phyloP scores from a whole-genome alignment of 2,797 vertebrate species.

The Avahi laniger region DNA sequence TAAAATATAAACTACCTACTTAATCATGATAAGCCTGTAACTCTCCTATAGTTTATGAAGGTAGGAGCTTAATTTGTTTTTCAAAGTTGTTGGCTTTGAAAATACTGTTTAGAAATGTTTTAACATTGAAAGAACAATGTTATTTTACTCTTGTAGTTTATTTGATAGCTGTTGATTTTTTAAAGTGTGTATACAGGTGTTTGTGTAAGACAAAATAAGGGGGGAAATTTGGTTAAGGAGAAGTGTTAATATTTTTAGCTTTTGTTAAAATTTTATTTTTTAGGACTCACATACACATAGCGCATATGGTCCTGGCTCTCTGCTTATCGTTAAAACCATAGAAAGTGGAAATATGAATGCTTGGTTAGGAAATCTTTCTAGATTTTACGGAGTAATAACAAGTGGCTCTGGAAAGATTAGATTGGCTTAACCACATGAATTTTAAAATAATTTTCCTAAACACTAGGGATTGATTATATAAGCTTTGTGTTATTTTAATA shows the following conservation, averaged over 20 bases:
- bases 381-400: not conserved
- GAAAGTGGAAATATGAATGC: not conserved
- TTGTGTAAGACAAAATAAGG: not conserved
- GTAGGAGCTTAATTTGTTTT: conserved; percentile 33
- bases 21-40: not conserved
- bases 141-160: not conserved
- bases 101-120: not conserved
- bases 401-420: conserved; percentile 23
- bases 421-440: conserved; percentile 41
- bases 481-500: conserved; percentile 36
- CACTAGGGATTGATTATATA: not conserved
- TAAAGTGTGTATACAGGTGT: not conserved
- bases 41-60: not conserved
- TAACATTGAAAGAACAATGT: not conserved
- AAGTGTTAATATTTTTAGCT: conserved; percentile 17
- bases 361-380: not conserved
- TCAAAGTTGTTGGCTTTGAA: conserved; percentile 12
- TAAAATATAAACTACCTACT: not conserved
- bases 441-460: conserved; percentile 52
- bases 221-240: conserved; percentile 5
- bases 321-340: not conserved
- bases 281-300: not conserved
- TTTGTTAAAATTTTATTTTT: conserved; percentile 9
- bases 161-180: conserved; percentile 12
- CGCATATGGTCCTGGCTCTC: not conserved